Evolutionary conservation across 2,888 invertebrate genomes (phyloP).

Genomic region (Seladonia tumulorum): DNA sequence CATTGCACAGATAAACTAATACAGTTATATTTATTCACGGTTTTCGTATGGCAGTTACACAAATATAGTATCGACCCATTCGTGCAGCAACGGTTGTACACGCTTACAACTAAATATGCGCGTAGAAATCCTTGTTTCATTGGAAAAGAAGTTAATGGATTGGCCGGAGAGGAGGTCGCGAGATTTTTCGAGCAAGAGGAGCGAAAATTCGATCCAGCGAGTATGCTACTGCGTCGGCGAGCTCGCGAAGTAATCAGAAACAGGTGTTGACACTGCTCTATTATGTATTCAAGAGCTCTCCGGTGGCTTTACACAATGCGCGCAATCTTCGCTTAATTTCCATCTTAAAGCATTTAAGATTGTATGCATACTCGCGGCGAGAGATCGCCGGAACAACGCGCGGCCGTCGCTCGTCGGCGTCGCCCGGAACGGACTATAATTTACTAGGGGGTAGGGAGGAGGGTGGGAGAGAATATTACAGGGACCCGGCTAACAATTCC

Average conservation of each 20-base stretch:
- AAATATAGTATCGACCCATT: too few species aligned
- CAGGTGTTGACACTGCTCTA: slow-evolving; percentile 64
- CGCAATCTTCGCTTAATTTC: slow-evolving; percentile 67
- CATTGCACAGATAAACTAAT: too few species aligned
- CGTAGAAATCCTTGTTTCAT: neutral
- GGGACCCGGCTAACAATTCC: slow-evolving; percentile 20
- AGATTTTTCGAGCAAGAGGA: neutral
- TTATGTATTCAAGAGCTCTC: slow-evolving; percentile 64
- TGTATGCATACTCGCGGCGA: slow-evolving; percentile 47
- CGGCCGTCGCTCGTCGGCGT: slow-evolving; percentile 24
- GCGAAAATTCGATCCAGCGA: slow-evolving; percentile 9
- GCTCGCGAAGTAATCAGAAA: slow-evolving; percentile 53
- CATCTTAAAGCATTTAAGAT: slow-evolving; percentile 68
- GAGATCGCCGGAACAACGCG: slow-evolving; percentile 31
- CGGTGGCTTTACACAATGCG: slow-evolving; percentile 52
- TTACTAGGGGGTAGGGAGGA: slow-evolving; percentile 40
- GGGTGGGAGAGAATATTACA: slow-evolving; percentile 49
- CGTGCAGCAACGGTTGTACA: too few species aligned
- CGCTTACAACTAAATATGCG: neutral
- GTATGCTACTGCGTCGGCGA: neutral
- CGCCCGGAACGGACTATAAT: slow-evolving; percentile 46
- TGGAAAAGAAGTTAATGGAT: neutral
- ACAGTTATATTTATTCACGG: too few species aligned
- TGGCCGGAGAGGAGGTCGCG: neutral
- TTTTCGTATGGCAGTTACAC: too few species aligned